Base-by-base conservation (phyloP, 1,140 invertebrate genomes). In the Brachionus koreanus region DNA sequence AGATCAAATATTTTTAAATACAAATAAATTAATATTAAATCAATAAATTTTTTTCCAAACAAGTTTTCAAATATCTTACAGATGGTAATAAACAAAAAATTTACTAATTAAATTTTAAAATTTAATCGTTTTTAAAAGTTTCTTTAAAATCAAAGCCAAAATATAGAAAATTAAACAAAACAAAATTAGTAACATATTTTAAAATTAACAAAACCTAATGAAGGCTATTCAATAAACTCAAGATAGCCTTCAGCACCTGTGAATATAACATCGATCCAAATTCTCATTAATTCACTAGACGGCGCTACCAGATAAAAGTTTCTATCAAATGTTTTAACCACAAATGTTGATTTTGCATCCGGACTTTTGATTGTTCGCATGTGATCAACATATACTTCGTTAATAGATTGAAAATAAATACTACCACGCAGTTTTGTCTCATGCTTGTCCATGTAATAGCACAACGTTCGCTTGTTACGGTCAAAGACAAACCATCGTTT, bases 401-500 rank as follows among this genome's bases (percentile, higher is more conserved):
- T 94, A 84, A 98, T 98, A 10, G 94, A 93, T 94, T 98, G 93
- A 89, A 98, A 98, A 88, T 96, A 96, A 79, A 95, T 94, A 23
- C 94, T 93, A 76, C 95, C 95, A 67, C 94, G 91, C 0, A 93
- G 90, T 87, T 96, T 96, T 84, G 92, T 92, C n/a, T 75, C 43
- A 29, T 83, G 65, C 52, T 72, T 49, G 39, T 82, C 63, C 57
- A 82, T 29, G 88, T 94, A 98, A 88, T 98, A 98, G 19, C 94
- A 91, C 23, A 98, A 91, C 10, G 94, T 94, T 86, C 94, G 92
- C 85, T 92, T 92, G 23, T 85, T 85, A 69, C 95, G 89, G 87
- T 98, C 96, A 87, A 98, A 96, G 83, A 98, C 94, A 89, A 98
- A 98, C 96, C 96, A 98, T 84, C 96, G 91, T 87, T 95, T 94